A percentile compares a stretch with the other conserved stretches of the same genome.
Evolutionary conservation across 2,888 invertebrate species (phyloP).

Genomic region (Meloe dianella): DNA sequence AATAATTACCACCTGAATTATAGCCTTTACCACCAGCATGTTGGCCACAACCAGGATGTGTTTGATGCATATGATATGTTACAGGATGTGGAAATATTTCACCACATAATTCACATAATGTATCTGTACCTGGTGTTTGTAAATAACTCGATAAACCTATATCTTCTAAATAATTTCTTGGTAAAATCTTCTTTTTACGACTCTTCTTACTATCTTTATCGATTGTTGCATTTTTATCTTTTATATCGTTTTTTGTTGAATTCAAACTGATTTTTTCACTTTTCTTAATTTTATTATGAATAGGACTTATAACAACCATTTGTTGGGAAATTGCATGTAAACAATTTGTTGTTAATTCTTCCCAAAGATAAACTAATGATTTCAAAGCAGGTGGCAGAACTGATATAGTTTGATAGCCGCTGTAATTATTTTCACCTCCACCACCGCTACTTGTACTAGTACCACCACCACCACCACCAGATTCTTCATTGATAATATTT

Average conservation of each 20-base stretch:
- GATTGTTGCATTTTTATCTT: constrained; percentile 53
- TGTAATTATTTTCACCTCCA: constrained; percentile 47
- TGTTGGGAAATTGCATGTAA: constrained; percentile 72
- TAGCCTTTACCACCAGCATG: constrained; percentile 88
- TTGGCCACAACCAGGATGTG: constrained; percentile 90
- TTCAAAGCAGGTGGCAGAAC: constrained; percentile 87
- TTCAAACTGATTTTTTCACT: constrained; percentile 43
- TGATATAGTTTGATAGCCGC: constrained; percentile 67
- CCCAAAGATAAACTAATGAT: constrained; percentile 89
- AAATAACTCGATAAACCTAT: constrained; percentile 51
- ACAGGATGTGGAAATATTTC: constrained; percentile 78
- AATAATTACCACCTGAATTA: constrained; percentile 88
- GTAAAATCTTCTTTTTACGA: constrained; percentile 65
- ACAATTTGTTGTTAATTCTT: constrained; percentile 75
- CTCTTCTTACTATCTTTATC: constrained; percentile 63
- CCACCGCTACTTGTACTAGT: constrained; percentile 36
- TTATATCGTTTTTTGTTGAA: constrained; percentile 48
- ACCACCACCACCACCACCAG: constrained; percentile 43
- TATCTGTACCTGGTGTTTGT: constrained; percentile 49
- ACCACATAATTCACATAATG: constrained; percentile 86
- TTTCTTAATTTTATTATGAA: constrained; percentile 46
- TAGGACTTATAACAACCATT: constrained; percentile 66
- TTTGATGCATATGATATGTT: constrained; percentile 88
- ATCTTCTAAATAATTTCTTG: constrained; percentile 56
- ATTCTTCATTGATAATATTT: constrained; percentile 64